Evolutionary conservation across 2,797 vertebrate species (phyloP), one percentile per base, ranked within the genome.

Genomic region (Sandelia bainsii): DNA sequence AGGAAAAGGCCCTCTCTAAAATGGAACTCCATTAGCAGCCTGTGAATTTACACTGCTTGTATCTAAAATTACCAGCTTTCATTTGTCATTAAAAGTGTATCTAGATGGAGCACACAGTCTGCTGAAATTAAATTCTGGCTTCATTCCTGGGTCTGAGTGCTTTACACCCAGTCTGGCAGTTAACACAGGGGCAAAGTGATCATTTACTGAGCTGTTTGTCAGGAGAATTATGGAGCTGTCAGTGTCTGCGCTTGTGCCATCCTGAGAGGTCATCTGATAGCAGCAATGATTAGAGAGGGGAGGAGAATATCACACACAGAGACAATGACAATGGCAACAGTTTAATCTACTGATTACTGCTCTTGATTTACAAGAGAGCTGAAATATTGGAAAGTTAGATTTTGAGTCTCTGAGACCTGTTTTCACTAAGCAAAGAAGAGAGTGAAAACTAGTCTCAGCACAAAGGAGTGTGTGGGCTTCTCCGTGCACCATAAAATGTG

Each of bases 291-390:
- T 81, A 89, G 84, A 72, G 62, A 48, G 73, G 75, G 80, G 72
- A 86, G 65, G 76, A 72, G 73, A 44, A 64, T 77, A 78, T 83
- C 75, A 69, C 73, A 64, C 65, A 19, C 58, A 53, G 48, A 77
- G 70, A 67, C 9, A 34, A 37, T 45, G 72, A 86, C 69, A 82
- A 50, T 71, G 48, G 65, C 73, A 72, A 59, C 76, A 63, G 67
- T 82, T 78, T 87, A 81, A 88, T 91, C 81, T 81, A 60, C 80
- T 85, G 84, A 85, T 96, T 95, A 94, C 91, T 87, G 91, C 93
- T 95, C 93, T 95, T 94, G 94, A 92, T 94, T 94, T 94, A 92
- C 93, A 93, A 95, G 91, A 94, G 88, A 89, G 85, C 89, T 89
- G 92, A 93, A 84, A 75, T 64, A 57, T 25, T 79, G 58, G 59